Evolutionary conservation across 23 tunicate species (phyloP).

Genomic region (Halocynthia roretzi): DNA sequence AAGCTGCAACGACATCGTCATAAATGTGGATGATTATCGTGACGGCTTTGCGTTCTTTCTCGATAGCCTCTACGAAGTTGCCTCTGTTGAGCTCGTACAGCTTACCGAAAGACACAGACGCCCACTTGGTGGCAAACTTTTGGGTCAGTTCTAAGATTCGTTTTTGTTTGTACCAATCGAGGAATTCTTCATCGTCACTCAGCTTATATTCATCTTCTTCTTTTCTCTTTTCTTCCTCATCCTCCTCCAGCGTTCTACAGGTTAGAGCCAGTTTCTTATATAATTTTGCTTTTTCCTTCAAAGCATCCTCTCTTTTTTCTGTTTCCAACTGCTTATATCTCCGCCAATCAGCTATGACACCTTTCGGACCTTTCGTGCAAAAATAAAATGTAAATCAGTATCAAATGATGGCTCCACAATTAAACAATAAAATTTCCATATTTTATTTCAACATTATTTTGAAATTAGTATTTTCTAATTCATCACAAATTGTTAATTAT

Average conservation of each 20-base stretch:
- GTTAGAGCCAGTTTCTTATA: conserved; percentile 54
- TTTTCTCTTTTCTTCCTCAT: conserved; percentile 6
- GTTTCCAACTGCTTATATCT: conserved; percentile 41
- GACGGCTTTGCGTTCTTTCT: conserved; percentile 68
- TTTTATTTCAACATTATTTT: no score
- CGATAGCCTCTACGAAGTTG: conserved; percentile 90
- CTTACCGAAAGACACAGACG: conserved; percentile 72
- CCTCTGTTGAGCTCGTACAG: conserved; percentile 34
- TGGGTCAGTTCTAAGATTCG: conserved; percentile 68
- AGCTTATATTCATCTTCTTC: conserved; percentile 22
- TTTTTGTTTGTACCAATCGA: conserved; percentile 59
- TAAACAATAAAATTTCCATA: no score
- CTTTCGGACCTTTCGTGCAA: conserved; percentile 64
- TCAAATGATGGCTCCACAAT: no score
- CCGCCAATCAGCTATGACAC: conserved; percentile 91
- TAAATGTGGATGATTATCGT: conserved; percentile 80
- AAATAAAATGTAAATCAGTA: not conserved
- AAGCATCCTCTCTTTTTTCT: conserved; percentile 30
- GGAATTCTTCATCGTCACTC: conserved; percentile 61
- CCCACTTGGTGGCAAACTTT: conserved; percentile 69
- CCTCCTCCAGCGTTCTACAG: conserved; percentile 45
- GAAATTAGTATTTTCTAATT: no score
- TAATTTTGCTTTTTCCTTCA: conserved; percentile 41
- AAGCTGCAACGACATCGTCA: conserved; percentile 63
- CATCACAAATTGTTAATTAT: no score